Percentiles rank a stretch among this genome's conserved stretches.
phyloP scores from a whole-genome alignment of 2,888 invertebrate genomes.

The Lasius platythorax region DNA sequence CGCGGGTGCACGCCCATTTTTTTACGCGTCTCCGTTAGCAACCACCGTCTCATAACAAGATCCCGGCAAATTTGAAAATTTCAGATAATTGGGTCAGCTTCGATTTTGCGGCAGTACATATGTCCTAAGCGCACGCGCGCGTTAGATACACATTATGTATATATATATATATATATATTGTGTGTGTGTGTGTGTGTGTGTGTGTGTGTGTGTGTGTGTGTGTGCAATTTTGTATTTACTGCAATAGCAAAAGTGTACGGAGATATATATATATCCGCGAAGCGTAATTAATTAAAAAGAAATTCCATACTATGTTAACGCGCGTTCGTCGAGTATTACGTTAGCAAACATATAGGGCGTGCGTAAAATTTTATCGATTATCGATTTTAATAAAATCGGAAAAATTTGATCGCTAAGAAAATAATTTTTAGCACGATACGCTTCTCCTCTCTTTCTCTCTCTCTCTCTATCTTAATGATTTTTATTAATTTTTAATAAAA shows the following conservation, averaged over 20 bases:
- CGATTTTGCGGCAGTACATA: conserved; percentile 42
- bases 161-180: background rate
- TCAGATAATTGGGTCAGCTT: conserved; percentile 49
- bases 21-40: conserved; percentile 76
- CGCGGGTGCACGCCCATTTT: conserved; percentile 77
- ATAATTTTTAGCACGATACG: background rate
- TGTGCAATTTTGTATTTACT: conserved; percentile 30
- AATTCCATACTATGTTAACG: background rate
- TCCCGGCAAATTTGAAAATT: conserved; percentile 58
- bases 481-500: background rate
- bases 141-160: background rate
- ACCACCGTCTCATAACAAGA: conserved; percentile 69
- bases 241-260: conserved; percentile 7
- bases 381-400: background rate
- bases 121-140: conserved; percentile 33
- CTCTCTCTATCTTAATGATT: background rate
- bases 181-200: no score
- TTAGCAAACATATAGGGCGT: background rate
- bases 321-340: background rate
- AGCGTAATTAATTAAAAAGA: conserved; percentile 28
- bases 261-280: background rate
- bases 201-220: background rate
- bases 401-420: background rate
- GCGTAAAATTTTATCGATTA: background rate
- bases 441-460: background rate